phyloP scores from a whole-genome alignment of 2,888 invertebrate species.

The Punctoribates punctum region DNA sequence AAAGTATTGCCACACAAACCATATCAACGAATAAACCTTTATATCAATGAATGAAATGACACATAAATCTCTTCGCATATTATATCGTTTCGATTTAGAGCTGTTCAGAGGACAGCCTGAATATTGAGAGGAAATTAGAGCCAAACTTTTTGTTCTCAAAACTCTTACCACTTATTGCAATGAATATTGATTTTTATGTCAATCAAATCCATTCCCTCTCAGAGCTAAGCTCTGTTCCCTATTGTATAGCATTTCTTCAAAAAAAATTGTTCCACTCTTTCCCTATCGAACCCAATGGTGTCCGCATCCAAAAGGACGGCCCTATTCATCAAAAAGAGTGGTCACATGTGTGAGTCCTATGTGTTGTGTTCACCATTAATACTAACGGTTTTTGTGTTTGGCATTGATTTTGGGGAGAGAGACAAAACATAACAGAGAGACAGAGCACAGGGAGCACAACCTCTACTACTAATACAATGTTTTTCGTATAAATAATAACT shows the following conservation, averaged over 20 bases:
- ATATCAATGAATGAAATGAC: too few species aligned
- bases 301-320: background rate
- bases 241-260: too few species aligned
- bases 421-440: background rate
- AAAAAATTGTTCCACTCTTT: conserved; percentile 3
- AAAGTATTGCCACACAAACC: too few species aligned
- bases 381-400: background rate
- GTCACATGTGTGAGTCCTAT: background rate
- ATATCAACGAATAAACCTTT: too few species aligned
- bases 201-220: background rate
- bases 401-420: background rate
- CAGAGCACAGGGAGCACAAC: background rate
- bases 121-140: background rate
- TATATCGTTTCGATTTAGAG: too few species aligned
- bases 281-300: background rate
- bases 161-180: conserved; percentile 1
- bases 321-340: conserved; percentile 13
- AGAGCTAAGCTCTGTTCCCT: too few species aligned
- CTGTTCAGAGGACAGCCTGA: too few species aligned
- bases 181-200: conserved; percentile 7
- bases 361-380: background rate
- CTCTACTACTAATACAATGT: background rate
- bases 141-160: background rate
- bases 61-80: too few species aligned
- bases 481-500: conserved; percentile 1